Percentiles rank a stretch among this genome's conserved stretches.
phyloP scores from a whole-genome alignment of 2,113 vertebrate genomes.

The Chloebia gouldiae region DNA sequence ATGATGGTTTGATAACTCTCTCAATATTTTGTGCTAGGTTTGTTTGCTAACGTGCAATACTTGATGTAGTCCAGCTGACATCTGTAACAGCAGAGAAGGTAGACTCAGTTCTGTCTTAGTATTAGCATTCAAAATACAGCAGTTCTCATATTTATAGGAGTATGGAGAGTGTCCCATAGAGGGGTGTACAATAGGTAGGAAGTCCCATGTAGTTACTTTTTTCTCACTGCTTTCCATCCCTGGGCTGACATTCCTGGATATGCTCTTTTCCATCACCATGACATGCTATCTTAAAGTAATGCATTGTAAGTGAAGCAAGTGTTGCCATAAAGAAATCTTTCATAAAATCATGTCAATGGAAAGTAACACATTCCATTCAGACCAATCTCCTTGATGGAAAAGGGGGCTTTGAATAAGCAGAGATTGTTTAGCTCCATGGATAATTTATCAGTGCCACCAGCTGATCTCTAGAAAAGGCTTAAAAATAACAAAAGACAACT shows the following conservation, averaged over 20 bases:
- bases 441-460: conserved; percentile 66
- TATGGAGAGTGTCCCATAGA: neutral
- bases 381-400: conserved; percentile 31
- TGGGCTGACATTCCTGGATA: neutral
- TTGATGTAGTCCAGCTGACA: neutral
- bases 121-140: neutral
- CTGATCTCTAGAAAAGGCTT: conserved; percentile 56
- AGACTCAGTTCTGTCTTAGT: neutral
- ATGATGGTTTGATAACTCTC: neutral
- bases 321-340: conserved; percentile 33
- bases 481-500: conserved; percentile 48
- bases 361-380: conserved; percentile 38
- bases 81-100: neutral
- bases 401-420: conserved; percentile 43
- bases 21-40: neutral
- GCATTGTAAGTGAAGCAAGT: neutral
- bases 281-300: neutral
- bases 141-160: neutral
- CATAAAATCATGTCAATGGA: conserved; percentile 13
- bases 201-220: neutral
- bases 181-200: neutral
- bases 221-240: neutral
- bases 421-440: conserved; percentile 50
- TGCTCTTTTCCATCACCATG: neutral
- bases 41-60: neutral